A percentile compares a stretch with the other conserved stretches of the same genome.
Conservation (phyloP, 2,113 vertebrate genomes). For the Jaculus jaculus region DNA sequence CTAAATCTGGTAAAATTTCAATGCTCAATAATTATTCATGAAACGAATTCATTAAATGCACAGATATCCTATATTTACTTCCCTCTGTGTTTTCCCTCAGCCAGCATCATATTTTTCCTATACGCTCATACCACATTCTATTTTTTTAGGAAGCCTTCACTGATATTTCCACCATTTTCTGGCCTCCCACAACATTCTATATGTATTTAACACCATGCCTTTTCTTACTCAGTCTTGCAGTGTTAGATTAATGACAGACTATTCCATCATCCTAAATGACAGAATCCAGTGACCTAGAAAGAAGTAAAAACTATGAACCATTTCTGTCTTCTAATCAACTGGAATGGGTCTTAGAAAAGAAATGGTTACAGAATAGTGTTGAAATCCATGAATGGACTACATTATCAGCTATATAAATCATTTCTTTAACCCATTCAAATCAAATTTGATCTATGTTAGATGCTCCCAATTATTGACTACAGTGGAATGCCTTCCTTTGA, state of each 20-base stretch:
- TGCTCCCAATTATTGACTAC: neutral
- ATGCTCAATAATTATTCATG: neutral
- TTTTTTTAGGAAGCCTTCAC: neutral
- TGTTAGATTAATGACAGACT: neutral
- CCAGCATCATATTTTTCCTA: neutral
- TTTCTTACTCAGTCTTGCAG: neutral
- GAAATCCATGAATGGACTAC: neutral
- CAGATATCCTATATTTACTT: neutral
- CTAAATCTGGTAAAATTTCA: neutral
- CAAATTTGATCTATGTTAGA: neutral
- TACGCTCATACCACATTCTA: neutral
- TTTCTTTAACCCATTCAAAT: neutral
- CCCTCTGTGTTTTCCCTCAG: neutral
- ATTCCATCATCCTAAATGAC: neutral
- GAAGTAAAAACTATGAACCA: neutral
- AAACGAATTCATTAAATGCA: neutral
- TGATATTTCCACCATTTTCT: neutral
- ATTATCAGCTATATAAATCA: neutral
- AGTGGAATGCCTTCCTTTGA: neutral
- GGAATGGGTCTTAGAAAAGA: neutral
- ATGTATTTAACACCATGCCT: neutral
- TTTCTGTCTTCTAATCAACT: neutral
- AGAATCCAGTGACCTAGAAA: neutral
- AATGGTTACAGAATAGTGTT: neutral
- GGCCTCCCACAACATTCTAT: neutral